Evolutionary conservation across 2,888 invertebrate genomes (phyloP), one percentile per base, ranked within the genome.

Genomic region (Chalcosyrphus nemorum): DNA sequence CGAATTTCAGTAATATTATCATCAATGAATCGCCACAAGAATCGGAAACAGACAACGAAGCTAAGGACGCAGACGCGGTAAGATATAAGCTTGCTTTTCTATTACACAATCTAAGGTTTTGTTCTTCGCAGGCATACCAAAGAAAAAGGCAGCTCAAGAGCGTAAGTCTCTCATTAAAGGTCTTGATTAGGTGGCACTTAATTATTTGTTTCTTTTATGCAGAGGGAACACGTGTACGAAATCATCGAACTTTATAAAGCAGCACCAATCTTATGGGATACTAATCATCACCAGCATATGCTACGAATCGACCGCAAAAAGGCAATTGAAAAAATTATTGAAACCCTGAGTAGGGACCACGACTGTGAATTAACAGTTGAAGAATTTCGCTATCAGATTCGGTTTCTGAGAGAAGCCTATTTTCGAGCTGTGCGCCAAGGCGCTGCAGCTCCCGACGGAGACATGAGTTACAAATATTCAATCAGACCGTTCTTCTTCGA

Each of bases 161-260:
- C 56, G 72, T 72, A 35, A 77, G 77, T 72, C 3, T 5, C 9
- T 7, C 2, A 4, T 7, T 13, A 38, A 15, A n/a, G n/a, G n/a
- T 3, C n/a, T 9, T 11, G n/a, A n/a, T n/a, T n/a, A n/a, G n/a
- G n/a, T n/a, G n/a, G n/a, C 17, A 4, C 3, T 21, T 27, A 0
- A 9, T n/a, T 17, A 47, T 15, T 45, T n/a, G 0, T 7, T 21
- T 1, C 15, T 5, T 35, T 15, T 57, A 19, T 56, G 5, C 17
- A 82, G 82, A 77, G 63, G 41, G 72, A 77, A 21, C 43, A 52
- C 5, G 77, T 82, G n/a, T 72, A 68, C 7, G 71, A 77, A 56
- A 82, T 82, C 35, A 82, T 82, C 6, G 82, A 77, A 4, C 66
- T 74, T 9, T 82, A 68, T n/a, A 77, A 82, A 56, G 41, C 72